Base-by-base conservation (phyloP, 2,888 invertebrate genomes). In the Thera obeliscata region DNA sequence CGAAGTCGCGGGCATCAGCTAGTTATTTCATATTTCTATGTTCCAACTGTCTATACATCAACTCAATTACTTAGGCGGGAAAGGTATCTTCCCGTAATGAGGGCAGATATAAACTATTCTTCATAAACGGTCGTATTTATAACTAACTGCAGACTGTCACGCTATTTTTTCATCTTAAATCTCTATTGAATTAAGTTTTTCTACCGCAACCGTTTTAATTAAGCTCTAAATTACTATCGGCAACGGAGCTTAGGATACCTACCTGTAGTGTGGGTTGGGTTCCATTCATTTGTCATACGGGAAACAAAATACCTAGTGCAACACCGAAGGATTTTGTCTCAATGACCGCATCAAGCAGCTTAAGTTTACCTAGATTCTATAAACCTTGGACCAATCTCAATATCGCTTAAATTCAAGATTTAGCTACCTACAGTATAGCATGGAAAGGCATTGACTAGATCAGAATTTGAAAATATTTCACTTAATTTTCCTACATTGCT, bases 201-300 rank as follows among this genome's bases (percentile, higher is more conserved):
- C 48, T 49, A 41, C 60, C 36, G 59, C 56, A 49, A 48, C 54
- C 36, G 11, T 67, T 74, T 67, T 69, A 72, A 70, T 72, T 70
- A 69, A 66, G 52, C 59, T 49, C 56, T 69, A 64, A 63, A 67
- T 70, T 70, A 68, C 69, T 65, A 61, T 67, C 62, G 61, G 46
- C 66, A 11, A 35, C 60, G 48, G 62, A 48, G 58, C 57, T 61
- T 63, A 60, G 48, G 33, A 38, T 52, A 55, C 59, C 46, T 52
- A 55, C 59, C 36, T 50, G 57, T 52, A 55, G 36, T 48, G 46
- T 33, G 48, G 9, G 2, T n/a, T 33, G 41, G 2, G 9, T 48
- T 46, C 46, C 22, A 36, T n/a, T n/a, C 6, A 6, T 63, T 46
- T 54, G 11, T 9, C 41, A 59, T 8, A 55, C 66, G 36, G n/a